Percentiles rank a stretch among this genome's conserved stretches.
These are phyloP conservation scores for Umimayanthus kanabou DNA, from an alignment of 92 coral and sea anemone species.

Conservation along the genomic window DNA sequence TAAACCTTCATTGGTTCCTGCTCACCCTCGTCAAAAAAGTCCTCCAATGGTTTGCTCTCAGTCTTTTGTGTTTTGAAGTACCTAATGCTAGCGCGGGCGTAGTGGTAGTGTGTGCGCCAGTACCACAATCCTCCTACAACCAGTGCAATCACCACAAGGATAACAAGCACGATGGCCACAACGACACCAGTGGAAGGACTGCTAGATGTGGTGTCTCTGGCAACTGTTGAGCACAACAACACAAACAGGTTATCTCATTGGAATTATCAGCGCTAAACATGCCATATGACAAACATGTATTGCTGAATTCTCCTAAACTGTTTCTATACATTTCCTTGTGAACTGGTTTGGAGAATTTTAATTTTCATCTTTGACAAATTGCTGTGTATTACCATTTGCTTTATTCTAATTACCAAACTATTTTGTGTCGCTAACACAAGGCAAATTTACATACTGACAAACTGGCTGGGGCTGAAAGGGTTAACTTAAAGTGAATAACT, in stretches of 20 bases:
- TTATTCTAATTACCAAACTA: too few species aligned
- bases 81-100: conserved; percentile 33
- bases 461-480: too few species aligned
- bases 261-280: neutral
- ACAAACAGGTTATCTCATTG: neutral
- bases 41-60: conserved; percentile 23
- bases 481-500: too few species aligned
- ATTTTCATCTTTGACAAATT: too few species aligned
- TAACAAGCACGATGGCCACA: neutral
- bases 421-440: too few species aligned
- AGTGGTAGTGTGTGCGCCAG: conserved; percentile 29
- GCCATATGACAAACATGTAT: too few species aligned
- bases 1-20: conserved; percentile 5
- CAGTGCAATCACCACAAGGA: neutral
- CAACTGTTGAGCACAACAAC: neutral
- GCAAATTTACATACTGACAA: too few species aligned
- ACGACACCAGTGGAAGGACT: neutral
- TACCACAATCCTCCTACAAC: conserved; percentile 21
- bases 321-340: too few species aligned
- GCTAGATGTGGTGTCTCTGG: neutral
- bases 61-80: conserved; percentile 9
- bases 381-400: too few species aligned
- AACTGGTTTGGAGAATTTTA: too few species aligned
- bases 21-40: conserved; percentile 20
- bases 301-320: too few species aligned